These are phyloP conservation scores for Leptinotarsa texana DNA, from an alignment of 1,140 invertebrate species.

Conservation along the genomic window DNA sequence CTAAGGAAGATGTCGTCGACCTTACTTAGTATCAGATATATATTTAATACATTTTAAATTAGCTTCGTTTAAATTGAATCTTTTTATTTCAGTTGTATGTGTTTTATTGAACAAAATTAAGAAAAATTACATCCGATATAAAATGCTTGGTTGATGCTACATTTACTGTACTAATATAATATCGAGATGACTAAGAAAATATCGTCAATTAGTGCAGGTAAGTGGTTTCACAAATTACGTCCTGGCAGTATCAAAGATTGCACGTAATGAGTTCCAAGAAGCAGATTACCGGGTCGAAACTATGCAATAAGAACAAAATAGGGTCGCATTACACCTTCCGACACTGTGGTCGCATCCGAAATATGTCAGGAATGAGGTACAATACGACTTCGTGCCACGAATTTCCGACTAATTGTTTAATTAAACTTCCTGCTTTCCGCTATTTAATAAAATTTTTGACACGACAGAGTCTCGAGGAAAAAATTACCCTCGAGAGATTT, in stretches of 20 bases:
- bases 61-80: too few relatives aligned
- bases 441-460: slow-evolving; percentile 1
- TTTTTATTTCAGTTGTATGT: too few relatives aligned
- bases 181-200: not conserved
- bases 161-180: not conserved
- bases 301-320: slow-evolving; percentile 9
- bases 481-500: not conserved
- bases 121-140: too few relatives aligned
- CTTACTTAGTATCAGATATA: too few relatives aligned
- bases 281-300: slow-evolving; percentile 1
- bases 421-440: slow-evolving; percentile 1
- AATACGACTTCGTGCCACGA: not conserved
- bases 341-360: not conserved
- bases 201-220: not conserved
- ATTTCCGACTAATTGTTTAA: not conserved
- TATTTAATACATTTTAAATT: too few relatives aligned
- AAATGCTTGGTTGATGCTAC: too few relatives aligned
- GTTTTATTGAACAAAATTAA: too few relatives aligned
- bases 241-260: slow-evolving; percentile 3
- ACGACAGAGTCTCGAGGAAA: not conserved
- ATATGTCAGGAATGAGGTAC: not conserved
- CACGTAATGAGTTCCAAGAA: slow-evolving; percentile 8
- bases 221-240: slow-evolving; percentile 6
- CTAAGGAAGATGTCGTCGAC: too few relatives aligned
- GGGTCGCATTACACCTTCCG: not conserved